Percentiles rank a stretch among this genome's conserved stretches.
Conservation (phyloP, 2,797 vertebrate species). For the Amblyopsis hoosieri region DNA sequence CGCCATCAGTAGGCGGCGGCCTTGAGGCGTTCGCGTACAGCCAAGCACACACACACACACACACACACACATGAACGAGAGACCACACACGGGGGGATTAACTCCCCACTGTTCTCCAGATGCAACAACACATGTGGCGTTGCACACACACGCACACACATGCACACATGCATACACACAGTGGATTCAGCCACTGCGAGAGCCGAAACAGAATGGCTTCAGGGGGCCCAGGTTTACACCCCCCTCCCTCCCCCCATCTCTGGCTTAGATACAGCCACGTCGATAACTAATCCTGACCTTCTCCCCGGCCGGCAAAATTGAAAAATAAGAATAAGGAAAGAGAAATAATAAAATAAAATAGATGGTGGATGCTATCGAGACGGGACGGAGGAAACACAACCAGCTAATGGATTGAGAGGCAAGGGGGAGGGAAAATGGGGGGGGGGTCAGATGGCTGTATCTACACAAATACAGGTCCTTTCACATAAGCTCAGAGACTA, state of each 20-base stretch:
- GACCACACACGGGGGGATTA: background rate
- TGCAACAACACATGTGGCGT: background rate
- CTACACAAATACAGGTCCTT: constrained; percentile 58
- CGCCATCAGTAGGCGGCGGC: too few relatives aligned
- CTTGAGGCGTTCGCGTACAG: too few relatives aligned
- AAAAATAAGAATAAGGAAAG: constrained; percentile 81
- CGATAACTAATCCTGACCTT: constrained; percentile 86
- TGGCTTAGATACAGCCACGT: constrained; percentile 76
- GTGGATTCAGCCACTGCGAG: constrained; percentile 66
- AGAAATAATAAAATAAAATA: constrained; percentile 74
- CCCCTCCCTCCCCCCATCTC: constrained; percentile 68
- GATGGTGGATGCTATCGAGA: constrained; percentile 78
- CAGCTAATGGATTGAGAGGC: constrained; percentile 74
- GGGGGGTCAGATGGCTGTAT: constrained; percentile 44
- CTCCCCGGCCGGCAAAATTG: constrained; percentile 77
- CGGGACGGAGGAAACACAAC: constrained; percentile 61
- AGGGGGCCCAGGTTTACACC: constrained; percentile 63
- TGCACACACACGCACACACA: constrained; percentile 14
- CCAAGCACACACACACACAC: background rate
- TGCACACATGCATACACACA: constrained; percentile 41
- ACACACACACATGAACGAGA: background rate
- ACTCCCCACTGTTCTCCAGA: background rate
- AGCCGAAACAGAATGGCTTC: constrained; percentile 74
- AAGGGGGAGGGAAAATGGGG: constrained; percentile 33
- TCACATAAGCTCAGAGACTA: constrained; percentile 44